Percentiles rank a stretch among this genome's conserved stretches.
These are phyloP conservation scores for Pedicia rivosa DNA, from an alignment of 2,888 invertebrate genomes.

Conservation along the genomic window DNA sequence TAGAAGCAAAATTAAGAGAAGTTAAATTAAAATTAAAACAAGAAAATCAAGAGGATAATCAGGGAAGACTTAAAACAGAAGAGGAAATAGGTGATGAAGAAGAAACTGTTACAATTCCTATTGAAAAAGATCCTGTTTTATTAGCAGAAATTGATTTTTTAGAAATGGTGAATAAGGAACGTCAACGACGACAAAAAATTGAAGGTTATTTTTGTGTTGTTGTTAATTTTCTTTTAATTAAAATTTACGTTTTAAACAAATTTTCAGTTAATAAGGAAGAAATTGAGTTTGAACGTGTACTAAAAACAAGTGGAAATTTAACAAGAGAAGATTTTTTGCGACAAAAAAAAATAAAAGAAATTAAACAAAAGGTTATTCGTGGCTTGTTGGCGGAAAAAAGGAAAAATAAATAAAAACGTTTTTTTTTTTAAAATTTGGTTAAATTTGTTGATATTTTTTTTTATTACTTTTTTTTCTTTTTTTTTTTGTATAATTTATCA, in stretches of 20 bases:
- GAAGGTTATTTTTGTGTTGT: too few species aligned
- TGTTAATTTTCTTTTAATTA: too few species aligned
- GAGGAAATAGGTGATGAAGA: background rate
- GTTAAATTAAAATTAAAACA: conserved; percentile 41
- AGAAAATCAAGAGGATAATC: background rate
- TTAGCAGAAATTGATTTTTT: background rate
- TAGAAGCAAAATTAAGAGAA: conserved; percentile 75
- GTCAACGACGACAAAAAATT: background rate
- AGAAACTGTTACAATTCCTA: background rate
- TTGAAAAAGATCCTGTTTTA: background rate
- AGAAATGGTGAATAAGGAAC: background rate
- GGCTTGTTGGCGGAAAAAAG: background rate
- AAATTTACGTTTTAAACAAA: too few species aligned
- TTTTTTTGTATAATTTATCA: too few species aligned
- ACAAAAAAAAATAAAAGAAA: background rate
- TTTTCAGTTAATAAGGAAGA: too few species aligned
- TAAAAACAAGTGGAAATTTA: too few species aligned
- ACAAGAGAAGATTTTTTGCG: too few species aligned
- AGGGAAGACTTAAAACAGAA: background rate
- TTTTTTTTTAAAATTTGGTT: conserved; percentile 1
- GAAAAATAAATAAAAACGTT: background rate
- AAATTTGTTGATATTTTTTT: too few species aligned
- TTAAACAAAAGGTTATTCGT: background rate
- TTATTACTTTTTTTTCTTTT: too few species aligned
- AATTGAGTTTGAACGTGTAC: too few species aligned